phyloP scores from a whole-genome alignment of 2,797 vertebrate genomes.

The Clarias fuscus region DNA sequence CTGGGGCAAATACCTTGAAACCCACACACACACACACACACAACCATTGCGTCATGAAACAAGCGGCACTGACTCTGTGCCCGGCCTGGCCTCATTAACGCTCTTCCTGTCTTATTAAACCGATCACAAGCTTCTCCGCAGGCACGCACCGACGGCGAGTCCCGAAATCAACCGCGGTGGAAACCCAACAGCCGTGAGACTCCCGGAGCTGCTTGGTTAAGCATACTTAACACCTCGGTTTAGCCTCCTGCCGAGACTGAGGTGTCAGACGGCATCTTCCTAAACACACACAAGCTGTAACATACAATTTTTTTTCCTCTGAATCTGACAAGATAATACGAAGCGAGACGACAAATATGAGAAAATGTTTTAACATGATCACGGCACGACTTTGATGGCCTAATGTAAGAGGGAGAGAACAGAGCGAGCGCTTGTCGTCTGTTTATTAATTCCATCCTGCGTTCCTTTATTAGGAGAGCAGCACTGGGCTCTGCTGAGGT shows the following conservation, averaged over 20 bases:
- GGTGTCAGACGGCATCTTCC: slow-evolving; percentile 5
- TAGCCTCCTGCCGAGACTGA: neutral
- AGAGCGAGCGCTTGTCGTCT: neutral
- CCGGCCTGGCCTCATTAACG: slow-evolving; percentile 35
- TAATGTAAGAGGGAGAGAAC: neutral
- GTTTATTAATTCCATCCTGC: slow-evolving; percentile 39
- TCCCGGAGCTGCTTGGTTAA: neutral
- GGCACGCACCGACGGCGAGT: slow-evolving; percentile 7
- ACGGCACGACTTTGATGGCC: neutral
- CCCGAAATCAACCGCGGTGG: neutral
- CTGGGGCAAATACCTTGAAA: neutral
- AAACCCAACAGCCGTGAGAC: neutral
- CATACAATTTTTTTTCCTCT: no score
- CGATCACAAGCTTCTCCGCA: slow-evolving; percentile 26
- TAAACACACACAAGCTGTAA: neutral
- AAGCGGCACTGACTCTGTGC: neutral
- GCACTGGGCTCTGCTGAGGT: slow-evolving; percentile 35
- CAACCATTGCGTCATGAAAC: no score
- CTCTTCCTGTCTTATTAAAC: slow-evolving; percentile 31
- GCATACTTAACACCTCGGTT: neutral
- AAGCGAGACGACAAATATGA: neutral
- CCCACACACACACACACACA: no score
- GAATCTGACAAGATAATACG: neutral
- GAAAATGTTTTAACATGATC: neutral
- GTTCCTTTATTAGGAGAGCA: slow-evolving; percentile 35